A percentile compares a stretch with the other conserved stretches of the same genome.
Evolutionary conservation across 30 jellyfish, hydroid and myxozoan genomes (phyloP).

Genomic region (Cassiopea xamachana): DNA sequence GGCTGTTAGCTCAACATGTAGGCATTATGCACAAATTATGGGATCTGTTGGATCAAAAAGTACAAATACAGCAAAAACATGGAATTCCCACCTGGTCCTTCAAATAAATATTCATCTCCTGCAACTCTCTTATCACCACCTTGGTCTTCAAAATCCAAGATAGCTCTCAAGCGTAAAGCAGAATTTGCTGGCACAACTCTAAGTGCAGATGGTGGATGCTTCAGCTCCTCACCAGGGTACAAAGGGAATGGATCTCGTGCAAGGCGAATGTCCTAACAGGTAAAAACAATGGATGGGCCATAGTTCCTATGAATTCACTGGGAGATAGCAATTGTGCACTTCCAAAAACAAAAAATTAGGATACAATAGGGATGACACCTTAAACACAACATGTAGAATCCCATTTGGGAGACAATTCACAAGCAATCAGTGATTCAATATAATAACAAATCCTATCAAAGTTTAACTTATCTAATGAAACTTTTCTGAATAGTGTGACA

Average conservation of each 20-base stretch:
- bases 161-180: slow-evolving; percentile 91
- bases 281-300: background rate
- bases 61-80: background rate
- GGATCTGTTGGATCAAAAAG: background rate
- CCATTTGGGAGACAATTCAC: too few species aligned
- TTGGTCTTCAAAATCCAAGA: slow-evolving; percentile 87
- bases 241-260: slow-evolving; percentile 99
- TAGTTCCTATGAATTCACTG: background rate
- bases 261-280: slow-evolving; percentile 88
- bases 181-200: slow-evolving; percentile 95
- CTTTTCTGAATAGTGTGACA: too few species aligned
- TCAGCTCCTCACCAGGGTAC: slow-evolving; percentile 96
- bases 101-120: slow-evolving; percentile 98
- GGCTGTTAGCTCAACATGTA: too few species aligned
- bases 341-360: too few species aligned
- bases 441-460: too few species aligned
- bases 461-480: too few species aligned
- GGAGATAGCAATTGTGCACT: too few species aligned
- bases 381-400: too few species aligned
- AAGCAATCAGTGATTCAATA: too few species aligned
- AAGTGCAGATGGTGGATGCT: slow-evolving; percentile 80
- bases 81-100: slow-evolving; percentile 90
- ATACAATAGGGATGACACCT: too few species aligned
- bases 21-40: background rate
- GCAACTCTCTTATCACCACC: slow-evolving; percentile 83